Evolutionary conservation across 2,113 vertebrate genomes (phyloP).

Genomic region (Acanthochromis polyacanthus): DNA sequence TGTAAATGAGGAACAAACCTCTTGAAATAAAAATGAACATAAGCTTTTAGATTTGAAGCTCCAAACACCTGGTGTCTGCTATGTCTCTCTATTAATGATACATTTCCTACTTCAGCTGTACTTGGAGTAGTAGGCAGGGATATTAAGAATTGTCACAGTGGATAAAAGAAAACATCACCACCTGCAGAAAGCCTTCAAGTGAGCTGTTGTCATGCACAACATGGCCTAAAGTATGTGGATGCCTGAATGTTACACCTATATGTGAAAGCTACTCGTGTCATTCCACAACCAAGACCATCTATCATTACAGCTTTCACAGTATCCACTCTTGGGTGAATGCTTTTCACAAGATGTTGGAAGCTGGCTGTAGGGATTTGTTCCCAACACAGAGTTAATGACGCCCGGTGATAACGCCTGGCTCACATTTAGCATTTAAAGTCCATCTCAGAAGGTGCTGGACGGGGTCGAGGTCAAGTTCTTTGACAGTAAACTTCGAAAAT

Average conservation of each 20-base stretch:
- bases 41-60: conserved; percentile 21
- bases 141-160: neutral
- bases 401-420: neutral
- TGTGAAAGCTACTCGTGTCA: conserved; percentile 3
- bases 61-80: conserved; percentile 1
- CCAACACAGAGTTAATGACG: neutral
- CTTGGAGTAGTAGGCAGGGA: accelerated
- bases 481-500: neutral
- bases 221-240: neutral
- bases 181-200: neutral
- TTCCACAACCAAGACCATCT: neutral
- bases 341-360: neutral
- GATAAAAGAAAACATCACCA: conserved; percentile 7
- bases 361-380: neutral
- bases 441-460: neutral
- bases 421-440: too few species aligned
- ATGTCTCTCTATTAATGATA: neutral
- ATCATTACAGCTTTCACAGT: neutral
- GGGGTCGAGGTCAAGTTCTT: neutral
- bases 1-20: neutral
- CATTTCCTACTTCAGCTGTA: neutral
- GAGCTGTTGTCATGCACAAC: neutral
- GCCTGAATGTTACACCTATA: neutral
- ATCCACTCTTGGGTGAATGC: neutral
- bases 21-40: neutral